Percentiles rank a stretch among this genome's conserved stretches.
Evolutionary conservation across 1,140 invertebrate species (phyloP).

Genomic region (Camponotus floridanus): DNA sequence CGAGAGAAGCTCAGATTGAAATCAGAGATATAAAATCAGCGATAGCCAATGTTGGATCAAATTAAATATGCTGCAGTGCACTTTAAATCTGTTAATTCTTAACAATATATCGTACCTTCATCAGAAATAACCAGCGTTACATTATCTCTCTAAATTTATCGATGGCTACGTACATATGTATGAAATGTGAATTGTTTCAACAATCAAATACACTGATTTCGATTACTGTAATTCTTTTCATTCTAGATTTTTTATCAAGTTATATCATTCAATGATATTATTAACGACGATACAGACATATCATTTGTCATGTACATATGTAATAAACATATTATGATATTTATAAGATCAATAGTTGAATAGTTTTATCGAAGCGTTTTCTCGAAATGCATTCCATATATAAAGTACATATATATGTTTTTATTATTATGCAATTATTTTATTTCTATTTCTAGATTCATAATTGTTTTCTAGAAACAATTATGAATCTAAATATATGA

Average conservation of each 20-base stretch:
- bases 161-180: background rate
- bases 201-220: too few species aligned
- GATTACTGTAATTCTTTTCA: background rate
- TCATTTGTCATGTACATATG: conserved; percentile 32
- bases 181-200: too few species aligned
- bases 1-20: background rate
- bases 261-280: background rate
- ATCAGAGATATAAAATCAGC: background rate
- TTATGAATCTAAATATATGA: background rate
- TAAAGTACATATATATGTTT: background rate
- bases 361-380: background rate
- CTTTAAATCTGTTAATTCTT: conserved; percentile 16
- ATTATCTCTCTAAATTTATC: conserved; percentile 6
- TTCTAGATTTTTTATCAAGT: background rate
- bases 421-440: background rate
- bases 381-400: background rate
- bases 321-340: background rate
- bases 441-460: too few species aligned
- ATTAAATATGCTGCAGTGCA: conserved; percentile 10
- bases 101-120: background rate
- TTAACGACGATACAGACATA: background rate
- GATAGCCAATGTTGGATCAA: background rate
- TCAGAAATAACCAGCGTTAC: background rate
- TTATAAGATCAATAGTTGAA: background rate
- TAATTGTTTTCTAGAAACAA: background rate